A percentile compares a stretch with the other conserved stretches of the same genome.
These are phyloP conservation scores for Martes flavigula DNA, from an alignment of 2,797 vertebrate genomes.

Conservation along the genomic window DNA sequence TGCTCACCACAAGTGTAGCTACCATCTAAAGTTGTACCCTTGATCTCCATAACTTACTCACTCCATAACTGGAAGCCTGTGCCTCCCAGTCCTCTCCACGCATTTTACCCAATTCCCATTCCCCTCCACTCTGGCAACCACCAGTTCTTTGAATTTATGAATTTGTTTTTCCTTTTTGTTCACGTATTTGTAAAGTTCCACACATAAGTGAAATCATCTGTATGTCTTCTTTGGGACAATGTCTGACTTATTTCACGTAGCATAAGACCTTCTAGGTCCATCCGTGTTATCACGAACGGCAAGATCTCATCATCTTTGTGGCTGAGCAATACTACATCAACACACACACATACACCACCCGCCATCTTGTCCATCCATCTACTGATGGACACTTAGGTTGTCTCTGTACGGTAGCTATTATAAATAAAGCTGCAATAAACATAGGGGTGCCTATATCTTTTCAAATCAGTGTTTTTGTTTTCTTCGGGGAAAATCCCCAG, in stretches of 20 bases:
- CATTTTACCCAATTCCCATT: not conserved
- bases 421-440: not conserved
- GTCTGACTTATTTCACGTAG: not conserved
- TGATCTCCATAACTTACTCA: not conserved
- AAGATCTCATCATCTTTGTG: not conserved
- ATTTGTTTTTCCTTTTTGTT: not conserved
- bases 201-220: not conserved
- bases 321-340: not conserved
- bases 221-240: not conserved
- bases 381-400: not conserved
- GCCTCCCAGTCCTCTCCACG: not conserved
- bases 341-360: not conserved
- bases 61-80: not conserved
- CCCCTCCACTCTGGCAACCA: not conserved
- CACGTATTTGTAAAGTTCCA: not conserved
- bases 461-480: not conserved
- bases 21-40: not conserved
- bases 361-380: not conserved
- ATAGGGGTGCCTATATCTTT: not conserved
- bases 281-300: not conserved
- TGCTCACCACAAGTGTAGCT: not conserved
- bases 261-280: not conserved
- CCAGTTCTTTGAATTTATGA: not conserved
- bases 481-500: not conserved
- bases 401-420: not conserved